These are phyloP conservation scores for Ichneumoninae sp. DNA, from an alignment of 2,888 invertebrate species.

Conservation along the genomic window DNA sequence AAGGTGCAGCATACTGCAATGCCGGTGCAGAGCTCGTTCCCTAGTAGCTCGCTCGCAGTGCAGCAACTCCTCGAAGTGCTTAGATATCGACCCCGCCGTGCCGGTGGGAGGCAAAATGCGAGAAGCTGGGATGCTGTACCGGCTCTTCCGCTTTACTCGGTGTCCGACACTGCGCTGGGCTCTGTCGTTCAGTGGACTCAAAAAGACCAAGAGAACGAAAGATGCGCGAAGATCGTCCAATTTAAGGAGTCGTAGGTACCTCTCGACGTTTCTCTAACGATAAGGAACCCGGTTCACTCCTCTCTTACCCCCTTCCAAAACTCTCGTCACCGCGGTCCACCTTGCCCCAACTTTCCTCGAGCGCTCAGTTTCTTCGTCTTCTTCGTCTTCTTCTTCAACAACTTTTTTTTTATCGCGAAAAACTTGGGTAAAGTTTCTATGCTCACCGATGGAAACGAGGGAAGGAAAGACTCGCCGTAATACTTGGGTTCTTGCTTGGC, in stretches of 20 bases:
- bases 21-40: slow-evolving; percentile 51
- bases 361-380: slow-evolving; percentile 19
- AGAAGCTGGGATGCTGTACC: slow-evolving; percentile 3
- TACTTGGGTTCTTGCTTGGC: slow-evolving; percentile 38
- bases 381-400: slow-evolving; percentile 21
- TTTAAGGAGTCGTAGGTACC: slow-evolving; percentile 58
- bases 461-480: slow-evolving; percentile 53
- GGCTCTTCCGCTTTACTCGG: slow-evolving; percentile 10
- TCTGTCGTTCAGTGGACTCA: slow-evolving; percentile 5
- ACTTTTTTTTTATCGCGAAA: slow-evolving; percentile 52
- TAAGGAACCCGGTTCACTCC: slow-evolving; percentile 57
- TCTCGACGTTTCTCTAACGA: slow-evolving; percentile 63
- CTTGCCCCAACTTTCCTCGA: slow-evolving; percentile 32
- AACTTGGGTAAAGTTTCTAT: slow-evolving; percentile 41
- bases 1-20: slow-evolving; percentile 62
- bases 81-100: slow-evolving; percentile 59
- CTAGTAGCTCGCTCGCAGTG: slow-evolving; percentile 26
- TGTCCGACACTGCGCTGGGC: slow-evolving; percentile 11
- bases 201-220: slow-evolving; percentile 36
- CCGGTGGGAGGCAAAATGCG: slow-evolving; percentile 41
- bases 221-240: slow-evolving; percentile 56
- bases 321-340: slow-evolving; percentile 35
- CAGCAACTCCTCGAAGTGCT: slow-evolving; percentile 64
- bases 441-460: slow-evolving; percentile 10
- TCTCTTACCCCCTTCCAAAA: slow-evolving; percentile 30